Evolutionary conservation across 2,113 vertebrate species (phyloP), one percentile per base, ranked within the genome.

Genomic region (Nothocercus julius): DNA sequence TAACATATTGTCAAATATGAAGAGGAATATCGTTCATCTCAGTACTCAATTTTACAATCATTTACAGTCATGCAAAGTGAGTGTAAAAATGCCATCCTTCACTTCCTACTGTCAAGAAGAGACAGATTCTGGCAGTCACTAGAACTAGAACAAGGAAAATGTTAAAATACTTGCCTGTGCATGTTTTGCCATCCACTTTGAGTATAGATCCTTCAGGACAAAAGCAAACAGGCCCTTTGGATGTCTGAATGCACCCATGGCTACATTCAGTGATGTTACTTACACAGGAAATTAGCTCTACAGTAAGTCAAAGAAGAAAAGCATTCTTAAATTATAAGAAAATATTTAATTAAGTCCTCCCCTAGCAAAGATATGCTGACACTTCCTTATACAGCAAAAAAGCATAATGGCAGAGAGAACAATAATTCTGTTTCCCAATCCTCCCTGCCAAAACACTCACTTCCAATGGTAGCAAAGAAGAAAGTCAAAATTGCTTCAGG

Each of bases 181-280:
- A 99, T 16, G 97, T 82, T 93, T 97, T 98, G 88, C 98, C 98
- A 95, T 99, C 98, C 20, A 63, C 90, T 91, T 95, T 90, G 30
- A 99, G 98, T 18, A 98, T 24, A 12, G 99, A 99, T 64, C 98
- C 99, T 85, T 98, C 97, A 5, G 98, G 98, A 95, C 99, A 99
- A 93, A 99, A 98, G 91, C 99, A 99, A 45, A 97, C 22, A 32
- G 98, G 96, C 5, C 98, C 98, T 45, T 98, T 88, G 9, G 96
- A 97, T 42, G 98, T 98, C 70, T 97, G 94, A 85, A 98, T 93
- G 92, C 99, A 99, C 40, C 97, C 97, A 2, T 99, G 95, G 72
- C 98, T 98, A 79, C 99, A 99, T 36, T 91, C 77, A 0, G 96
- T 97, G 38, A 82, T 5, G 2, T 98, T 98, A 56, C 84, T 97